A percentile compares a stretch with the other conserved stretches of the same genome.
These are phyloP conservation scores for Cettia cetti DNA, from an alignment of 2,113 vertebrate genomes.

Conservation along the genomic window DNA sequence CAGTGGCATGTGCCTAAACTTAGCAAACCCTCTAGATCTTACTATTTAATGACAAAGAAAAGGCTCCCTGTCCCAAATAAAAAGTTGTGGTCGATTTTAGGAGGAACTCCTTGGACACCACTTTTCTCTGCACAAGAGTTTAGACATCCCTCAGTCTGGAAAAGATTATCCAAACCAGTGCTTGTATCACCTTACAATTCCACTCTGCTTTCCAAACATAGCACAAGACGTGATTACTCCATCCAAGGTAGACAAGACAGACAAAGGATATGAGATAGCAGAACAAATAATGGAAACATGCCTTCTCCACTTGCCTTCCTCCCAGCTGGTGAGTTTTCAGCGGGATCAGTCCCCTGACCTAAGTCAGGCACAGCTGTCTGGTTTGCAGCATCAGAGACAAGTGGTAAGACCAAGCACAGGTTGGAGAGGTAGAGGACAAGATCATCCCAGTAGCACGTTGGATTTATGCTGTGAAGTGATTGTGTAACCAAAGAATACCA, in stretches of 20 bases:
- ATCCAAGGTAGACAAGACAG: constrained; percentile 34
- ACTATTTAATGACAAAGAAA: background rate
- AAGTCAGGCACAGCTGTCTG: background rate
- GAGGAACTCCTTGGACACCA: accelerated
- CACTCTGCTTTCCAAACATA: constrained; percentile 38
- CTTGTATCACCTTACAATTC: constrained; percentile 36
- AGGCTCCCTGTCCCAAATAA: background rate
- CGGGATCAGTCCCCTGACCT: background rate
- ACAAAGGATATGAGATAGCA: constrained; percentile 11
- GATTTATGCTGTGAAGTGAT: background rate
- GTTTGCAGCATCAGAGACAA: background rate
- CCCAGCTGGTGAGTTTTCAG: background rate
- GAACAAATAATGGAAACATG: constrained; percentile 9
- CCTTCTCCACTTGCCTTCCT: background rate
- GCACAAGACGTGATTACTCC: background rate
- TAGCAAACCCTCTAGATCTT: background rate
- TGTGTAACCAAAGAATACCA: background rate
- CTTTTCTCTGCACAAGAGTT: background rate
- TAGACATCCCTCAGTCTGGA: background rate
- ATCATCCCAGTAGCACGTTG: background rate
- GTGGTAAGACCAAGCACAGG: background rate
- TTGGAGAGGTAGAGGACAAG: background rate
- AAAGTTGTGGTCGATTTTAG: background rate
- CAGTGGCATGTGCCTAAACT: background rate
- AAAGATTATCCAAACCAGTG: background rate